These are phyloP conservation scores for Pteria penguin DNA, from an alignment of 2,888 invertebrate genomes.

Conservation along the genomic window DNA sequence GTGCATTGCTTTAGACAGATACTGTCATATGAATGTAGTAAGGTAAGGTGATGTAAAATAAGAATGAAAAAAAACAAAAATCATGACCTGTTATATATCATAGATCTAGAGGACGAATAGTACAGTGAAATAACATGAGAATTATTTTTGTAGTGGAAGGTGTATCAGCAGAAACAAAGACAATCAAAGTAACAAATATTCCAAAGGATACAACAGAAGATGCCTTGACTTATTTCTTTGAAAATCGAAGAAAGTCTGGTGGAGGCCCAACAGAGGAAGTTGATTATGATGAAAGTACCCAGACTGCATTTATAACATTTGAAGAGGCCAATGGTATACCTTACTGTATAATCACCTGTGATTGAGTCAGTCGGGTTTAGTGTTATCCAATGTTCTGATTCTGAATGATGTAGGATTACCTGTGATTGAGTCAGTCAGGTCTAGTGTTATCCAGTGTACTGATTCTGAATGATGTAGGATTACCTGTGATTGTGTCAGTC, in stretches of 20 bases:
- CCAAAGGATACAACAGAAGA: slow-evolving; percentile 34
- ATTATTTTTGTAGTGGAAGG: neutral
- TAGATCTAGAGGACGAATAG: neutral
- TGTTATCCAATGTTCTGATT: too few relatives aligned
- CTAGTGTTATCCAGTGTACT: too few relatives aligned
- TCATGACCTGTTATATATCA: neutral
- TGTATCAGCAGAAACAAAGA: neutral
- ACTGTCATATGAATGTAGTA: too few relatives aligned
- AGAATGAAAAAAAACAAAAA: too few relatives aligned
- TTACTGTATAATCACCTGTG: too few relatives aligned
- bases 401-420: too few relatives aligned
- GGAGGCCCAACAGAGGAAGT: slow-evolving; percentile 45
- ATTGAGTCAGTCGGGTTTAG: too few relatives aligned
- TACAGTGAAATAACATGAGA: neutral
- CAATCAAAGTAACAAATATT: slow-evolving; percentile 32
- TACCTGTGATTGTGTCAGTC: too few relatives aligned
- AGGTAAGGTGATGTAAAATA: too few relatives aligned
- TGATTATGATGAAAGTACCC: slow-evolving; percentile 23
- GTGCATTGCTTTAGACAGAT: too few relatives aligned
- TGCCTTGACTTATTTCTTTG: slow-evolving; percentile 46
- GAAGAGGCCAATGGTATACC: slow-evolving; percentile 38
- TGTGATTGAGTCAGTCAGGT: too few relatives aligned
- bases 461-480: too few relatives aligned
- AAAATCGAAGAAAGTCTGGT: slow-evolving; percentile 40
- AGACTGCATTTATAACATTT: slow-evolving; percentile 46